Percentiles rank a stretch among this genome's conserved stretches.
These are phyloP conservation scores for Eulemur mongoz DNA, from an alignment of 2,797 vertebrate genomes.

Conservation along the genomic window DNA sequence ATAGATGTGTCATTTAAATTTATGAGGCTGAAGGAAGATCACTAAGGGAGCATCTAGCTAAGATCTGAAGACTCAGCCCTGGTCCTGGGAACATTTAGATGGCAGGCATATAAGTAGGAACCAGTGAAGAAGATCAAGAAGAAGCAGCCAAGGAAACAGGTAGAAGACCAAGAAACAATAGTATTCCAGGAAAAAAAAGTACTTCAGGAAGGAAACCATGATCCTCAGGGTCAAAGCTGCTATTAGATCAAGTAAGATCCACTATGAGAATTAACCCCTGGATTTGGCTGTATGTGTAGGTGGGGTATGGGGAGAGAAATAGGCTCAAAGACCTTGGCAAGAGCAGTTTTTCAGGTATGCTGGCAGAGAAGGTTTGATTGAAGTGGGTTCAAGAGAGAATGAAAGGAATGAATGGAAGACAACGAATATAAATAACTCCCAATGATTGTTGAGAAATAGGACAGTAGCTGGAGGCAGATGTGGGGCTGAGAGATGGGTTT, in stretches of 20 bases:
- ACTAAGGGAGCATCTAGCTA: background rate
- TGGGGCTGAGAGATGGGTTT: background rate
- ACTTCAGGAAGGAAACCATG: background rate
- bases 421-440: fast-evolving
- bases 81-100: too few species aligned
- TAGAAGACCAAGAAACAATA: background rate
- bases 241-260: background rate
- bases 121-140: background rate
- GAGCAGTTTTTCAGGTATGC: background rate
- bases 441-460: background rate
- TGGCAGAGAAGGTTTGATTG: background rate
- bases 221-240: background rate
- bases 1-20: background rate
- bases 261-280: background rate
- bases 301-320: background rate
- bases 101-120: background rate
- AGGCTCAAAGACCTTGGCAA: background rate
- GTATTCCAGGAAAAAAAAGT: background rate
- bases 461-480: background rate
- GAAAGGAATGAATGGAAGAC: background rate
- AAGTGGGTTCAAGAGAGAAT: background rate
- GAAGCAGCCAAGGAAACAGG: background rate
- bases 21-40: background rate
- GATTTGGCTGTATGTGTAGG: background rate
- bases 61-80: background rate